These are phyloP conservation scores for Desoria tigrina DNA, from an alignment of 2,888 invertebrate species.

Conservation along the genomic window DNA sequence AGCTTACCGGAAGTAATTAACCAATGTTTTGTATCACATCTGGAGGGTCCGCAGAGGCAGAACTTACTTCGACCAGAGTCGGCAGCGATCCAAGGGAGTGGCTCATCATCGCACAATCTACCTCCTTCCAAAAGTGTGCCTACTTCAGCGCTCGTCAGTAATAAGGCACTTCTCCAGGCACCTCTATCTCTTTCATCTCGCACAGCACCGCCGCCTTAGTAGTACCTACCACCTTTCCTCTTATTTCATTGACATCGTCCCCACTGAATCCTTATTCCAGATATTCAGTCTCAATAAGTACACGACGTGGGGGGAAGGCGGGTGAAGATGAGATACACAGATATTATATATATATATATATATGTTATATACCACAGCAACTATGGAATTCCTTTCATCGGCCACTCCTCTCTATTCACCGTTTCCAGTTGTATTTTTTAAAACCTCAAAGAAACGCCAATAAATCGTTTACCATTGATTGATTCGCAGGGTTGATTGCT, in stretches of 20 bases:
- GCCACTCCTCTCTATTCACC: too few relatives aligned
- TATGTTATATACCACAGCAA: too few relatives aligned
- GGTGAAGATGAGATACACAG: too few relatives aligned
- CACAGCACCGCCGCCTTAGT: constrained; percentile 30
- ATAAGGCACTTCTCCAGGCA: constrained; percentile 40
- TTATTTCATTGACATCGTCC: too few relatives aligned
- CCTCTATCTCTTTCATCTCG: constrained; percentile 41
- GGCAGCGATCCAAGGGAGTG: constrained; percentile 27
- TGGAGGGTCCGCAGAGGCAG: constrained; percentile 30
- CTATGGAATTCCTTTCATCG: too few relatives aligned
- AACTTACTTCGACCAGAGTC: constrained; percentile 51
- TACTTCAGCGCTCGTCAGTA: constrained; percentile 47
- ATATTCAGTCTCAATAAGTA: too few relatives aligned
- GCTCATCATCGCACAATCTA: constrained; percentile 37
- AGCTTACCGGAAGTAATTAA: constrained; percentile 56
- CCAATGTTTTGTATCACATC: constrained; percentile 50
- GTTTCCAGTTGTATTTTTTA: not conserved
- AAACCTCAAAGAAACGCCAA: constrained; percentile 2
- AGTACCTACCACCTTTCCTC: too few relatives aligned
- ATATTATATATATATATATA: too few relatives aligned
- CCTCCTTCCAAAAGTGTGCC: constrained; percentile 54
- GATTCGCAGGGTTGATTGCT: too few relatives aligned
- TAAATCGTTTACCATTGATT: constrained; percentile 9
- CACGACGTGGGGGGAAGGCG: too few relatives aligned
- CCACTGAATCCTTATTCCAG: too few relatives aligned